phyloP scores from a whole-genome alignment of 1,140 invertebrate species.

The Steinernema khuongi region DNA sequence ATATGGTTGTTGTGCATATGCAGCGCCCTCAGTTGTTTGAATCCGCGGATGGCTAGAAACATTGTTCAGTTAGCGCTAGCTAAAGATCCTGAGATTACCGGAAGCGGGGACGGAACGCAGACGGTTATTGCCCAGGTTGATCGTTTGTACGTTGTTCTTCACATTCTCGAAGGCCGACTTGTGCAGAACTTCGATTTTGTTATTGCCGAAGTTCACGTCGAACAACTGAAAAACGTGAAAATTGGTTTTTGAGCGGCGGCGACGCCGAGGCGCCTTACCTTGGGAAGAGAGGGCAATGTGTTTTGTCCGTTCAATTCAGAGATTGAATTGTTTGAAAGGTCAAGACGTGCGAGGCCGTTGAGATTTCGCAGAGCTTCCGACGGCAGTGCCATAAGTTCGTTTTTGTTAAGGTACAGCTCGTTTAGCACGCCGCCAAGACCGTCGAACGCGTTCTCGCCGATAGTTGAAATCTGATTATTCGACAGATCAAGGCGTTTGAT shows the following conservation, averaged over 20 bases:
- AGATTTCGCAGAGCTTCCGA: constrained; percentile 38
- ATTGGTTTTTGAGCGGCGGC: constrained; percentile 17
- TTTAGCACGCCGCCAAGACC: constrained; percentile 47
- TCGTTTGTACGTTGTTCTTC: constrained; percentile 55
- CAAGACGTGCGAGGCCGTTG: constrained; percentile 39
- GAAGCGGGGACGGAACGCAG: constrained; percentile 51
- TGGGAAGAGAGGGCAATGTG: constrained; percentile 46
- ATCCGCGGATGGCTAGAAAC: constrained; percentile 53
- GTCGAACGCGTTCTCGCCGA: constrained; percentile 47
- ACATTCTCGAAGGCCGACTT: constrained; percentile 53
- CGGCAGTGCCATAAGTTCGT: constrained; percentile 23
- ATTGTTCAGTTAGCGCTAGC: no score
- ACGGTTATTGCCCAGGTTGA: constrained; percentile 55
- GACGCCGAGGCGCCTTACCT: constrained; percentile 33
- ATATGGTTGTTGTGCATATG: constrained; percentile 55
- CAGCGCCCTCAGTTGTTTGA: constrained; percentile 52
- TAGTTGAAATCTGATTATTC: constrained; percentile 40
- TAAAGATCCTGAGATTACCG: constrained; percentile 34
- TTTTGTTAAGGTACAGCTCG: constrained; percentile 12
- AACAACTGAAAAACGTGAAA: constrained; percentile 46
- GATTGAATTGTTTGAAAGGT: constrained; percentile 54
- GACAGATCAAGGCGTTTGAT: constrained; percentile 51
- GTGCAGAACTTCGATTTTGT: constrained; percentile 49
- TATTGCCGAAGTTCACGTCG: constrained; percentile 55
- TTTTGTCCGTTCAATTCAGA: constrained; percentile 44